Evolutionary conservation across 2,888 invertebrate species (phyloP), one percentile per base, ranked within the genome.

Genomic region (Isotomurus palustris): DNA sequence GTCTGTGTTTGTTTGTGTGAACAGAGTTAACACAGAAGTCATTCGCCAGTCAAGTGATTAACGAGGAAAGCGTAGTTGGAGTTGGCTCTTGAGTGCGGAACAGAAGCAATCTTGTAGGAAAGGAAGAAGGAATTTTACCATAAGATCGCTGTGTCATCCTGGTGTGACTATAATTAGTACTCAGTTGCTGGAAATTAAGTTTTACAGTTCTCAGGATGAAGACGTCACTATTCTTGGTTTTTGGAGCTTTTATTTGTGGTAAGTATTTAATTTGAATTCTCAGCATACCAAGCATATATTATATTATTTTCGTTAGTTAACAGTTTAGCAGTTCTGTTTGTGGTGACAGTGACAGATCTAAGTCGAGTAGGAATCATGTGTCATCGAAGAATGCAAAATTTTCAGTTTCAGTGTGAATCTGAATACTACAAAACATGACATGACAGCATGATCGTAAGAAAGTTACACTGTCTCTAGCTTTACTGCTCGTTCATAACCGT

Each of bases 181-280:
- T n/a, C n/a, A n/a, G n/a, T n/a, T n/a, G n/a, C n/a, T n/a, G n/a
- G n/a, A n/a, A n/a, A n/a, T 43, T 24, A 21, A 47, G 28, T 28
- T 47, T 47, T 38, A 38, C 38, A 38, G 19, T 28, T 47, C 19
- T 4, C 14, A 47, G 49, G 49, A 49, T 22, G 64, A n/a, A n/a
- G n/a, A n/a, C n/a, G n/a, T n/a, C n/a, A n/a, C n/a, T n/a, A 64
- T 40, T 64, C 62, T 32, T 32, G 56, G 14, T 64, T 64, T 47
- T 43, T 69, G 43, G 69, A 69, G 55, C 22, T 57, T 59, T 21
- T 66, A 66, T 35, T 51, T 66, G 22, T 66, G 60, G 32, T 67
- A 67, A 55, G 53, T 60, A 38, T 58, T 64, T 1, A 59, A 60
- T 21, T 44, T 66, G 12, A 60, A 62, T 24, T 58, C 60, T 24